phyloP scores from a whole-genome alignment of 2,888 invertebrate genomes.

The Drosophila putrida region DNA sequence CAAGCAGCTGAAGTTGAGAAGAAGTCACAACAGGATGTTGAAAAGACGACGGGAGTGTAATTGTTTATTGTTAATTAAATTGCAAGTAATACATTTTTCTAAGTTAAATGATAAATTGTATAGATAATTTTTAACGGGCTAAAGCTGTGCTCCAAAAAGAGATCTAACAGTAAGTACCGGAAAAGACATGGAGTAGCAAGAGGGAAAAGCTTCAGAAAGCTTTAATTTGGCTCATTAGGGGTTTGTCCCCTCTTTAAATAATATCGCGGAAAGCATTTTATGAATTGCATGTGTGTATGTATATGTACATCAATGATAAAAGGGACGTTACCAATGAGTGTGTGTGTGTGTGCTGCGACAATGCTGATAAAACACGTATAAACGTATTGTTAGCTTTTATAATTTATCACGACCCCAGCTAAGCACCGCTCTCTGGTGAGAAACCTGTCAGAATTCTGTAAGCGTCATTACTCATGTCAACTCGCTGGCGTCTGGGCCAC shows the following conservation, averaged over 20 bases:
- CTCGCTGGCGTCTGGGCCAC: constrained; percentile 13
- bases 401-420: constrained; percentile 46
- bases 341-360: constrained; percentile 25
- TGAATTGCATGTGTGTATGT: constrained; percentile 2
- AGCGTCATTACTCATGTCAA: constrained; percentile 59
- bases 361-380: constrained; percentile 58
- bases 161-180: not conserved
- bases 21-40: not conserved
- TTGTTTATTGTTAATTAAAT: constrained; percentile 30
- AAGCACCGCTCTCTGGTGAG: constrained; percentile 36
- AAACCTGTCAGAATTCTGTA: constrained; percentile 45
- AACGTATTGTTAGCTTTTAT: constrained; percentile 53
- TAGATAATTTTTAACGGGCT: not conserved
- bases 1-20: constrained; percentile 3
- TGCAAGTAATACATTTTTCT: constrained; percentile 33
- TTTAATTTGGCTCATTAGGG: constrained; percentile 19
- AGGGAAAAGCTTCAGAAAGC: constrained; percentile 18
- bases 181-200: not conserved
- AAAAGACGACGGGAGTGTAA: constrained; percentile 31
- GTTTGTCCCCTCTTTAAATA: constrained; percentile 21
- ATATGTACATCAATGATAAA: constrained; percentile 14
- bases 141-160: not conserved
- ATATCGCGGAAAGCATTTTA: constrained; percentile 31
- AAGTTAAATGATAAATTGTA: constrained; percentile 17
- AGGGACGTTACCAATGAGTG: constrained; percentile 7